Evolutionary conservation across 2,797 vertebrate genomes (phyloP).

Genomic region (Rhynchotus rufescens): DNA sequence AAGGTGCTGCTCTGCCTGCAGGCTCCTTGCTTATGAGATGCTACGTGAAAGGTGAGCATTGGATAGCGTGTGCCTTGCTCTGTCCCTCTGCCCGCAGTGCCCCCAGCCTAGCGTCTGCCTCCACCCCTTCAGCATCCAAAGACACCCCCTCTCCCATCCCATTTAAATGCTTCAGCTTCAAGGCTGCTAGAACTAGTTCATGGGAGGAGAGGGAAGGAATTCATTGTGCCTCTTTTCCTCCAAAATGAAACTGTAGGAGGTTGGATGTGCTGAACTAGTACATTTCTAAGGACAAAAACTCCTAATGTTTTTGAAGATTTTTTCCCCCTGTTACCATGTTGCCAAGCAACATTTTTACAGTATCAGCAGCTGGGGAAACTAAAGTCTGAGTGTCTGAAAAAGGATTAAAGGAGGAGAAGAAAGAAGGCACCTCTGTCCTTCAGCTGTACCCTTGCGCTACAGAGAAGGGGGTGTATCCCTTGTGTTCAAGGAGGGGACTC

Average conservation of each 20-base stretch:
- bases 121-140: not conserved
- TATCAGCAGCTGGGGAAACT: conserved; percentile 79
- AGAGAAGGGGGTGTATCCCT: not conserved
- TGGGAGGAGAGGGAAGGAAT: not conserved
- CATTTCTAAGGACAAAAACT: conserved; percentile 82
- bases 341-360: conserved; percentile 85
- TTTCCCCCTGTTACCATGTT: conserved; percentile 77
- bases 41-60: not conserved
- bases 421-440: conserved; percentile 4
- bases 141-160: not conserved
- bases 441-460: not conserved
- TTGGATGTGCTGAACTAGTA: conserved; percentile 79
- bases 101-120: not conserved
- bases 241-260: conserved; percentile 78
- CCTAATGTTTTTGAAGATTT: conserved; percentile 77
- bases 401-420: conserved; percentile 59
- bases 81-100: not conserved
- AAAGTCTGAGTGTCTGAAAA: conserved; percentile 67
- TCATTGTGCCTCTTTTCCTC: conserved; percentile 70
- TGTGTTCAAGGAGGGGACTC: not conserved
- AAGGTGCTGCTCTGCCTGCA: no score
- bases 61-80: not conserved
- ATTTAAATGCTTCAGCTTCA: conserved; percentile 31
- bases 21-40: not conserved
- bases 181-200: conserved; percentile 26